phyloP scores from a whole-genome alignment of 1,140 invertebrate genomes.

The Drosophila lowei region DNA sequence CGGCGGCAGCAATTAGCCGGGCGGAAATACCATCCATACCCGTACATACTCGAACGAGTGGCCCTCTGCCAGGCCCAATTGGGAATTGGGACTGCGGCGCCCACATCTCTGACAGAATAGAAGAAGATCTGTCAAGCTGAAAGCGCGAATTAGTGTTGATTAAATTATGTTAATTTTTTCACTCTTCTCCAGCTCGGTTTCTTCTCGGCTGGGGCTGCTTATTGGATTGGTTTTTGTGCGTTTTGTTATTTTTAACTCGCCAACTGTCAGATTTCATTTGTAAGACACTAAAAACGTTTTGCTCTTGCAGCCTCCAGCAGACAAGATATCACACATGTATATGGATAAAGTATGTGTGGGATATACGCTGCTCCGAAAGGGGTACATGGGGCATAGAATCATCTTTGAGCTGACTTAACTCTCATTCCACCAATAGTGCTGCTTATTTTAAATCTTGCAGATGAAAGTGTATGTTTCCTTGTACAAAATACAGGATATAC shows the following conservation, averaged over 20 bases:
- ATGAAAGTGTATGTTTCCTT: not conserved
- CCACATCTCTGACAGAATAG: constrained; percentile 44
- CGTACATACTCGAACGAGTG: not conserved
- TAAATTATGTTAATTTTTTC: constrained; percentile 75
- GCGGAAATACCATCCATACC: constrained; percentile 48
- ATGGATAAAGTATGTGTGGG: constrained; percentile 21
- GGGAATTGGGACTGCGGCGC: constrained; percentile 31
- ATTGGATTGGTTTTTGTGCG: constrained; percentile 38
- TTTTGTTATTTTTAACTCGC: constrained; percentile 71
- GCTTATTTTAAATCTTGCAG: too few species aligned
- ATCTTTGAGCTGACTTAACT: not conserved
- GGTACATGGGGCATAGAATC: not conserved
- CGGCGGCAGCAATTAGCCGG: constrained; percentile 57
- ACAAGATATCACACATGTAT: constrained; percentile 53
- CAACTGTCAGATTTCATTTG: constrained; percentile 77
- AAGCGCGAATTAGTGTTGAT: constrained; percentile 76
- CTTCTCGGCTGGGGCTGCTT: constrained; percentile 13
- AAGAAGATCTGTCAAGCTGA: constrained; percentile 54
- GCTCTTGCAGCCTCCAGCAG: constrained; percentile 56
- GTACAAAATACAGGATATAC: too few species aligned
- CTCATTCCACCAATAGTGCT: too few species aligned
- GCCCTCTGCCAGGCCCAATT: constrained; percentile 10
- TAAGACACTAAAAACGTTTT: constrained; percentile 77
- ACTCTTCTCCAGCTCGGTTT: constrained; percentile 6
- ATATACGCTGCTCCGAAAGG: constrained; percentile 1